Conservation (phyloP, 2,113 vertebrate genomes). For the Triplophysa dalaica region DNA sequence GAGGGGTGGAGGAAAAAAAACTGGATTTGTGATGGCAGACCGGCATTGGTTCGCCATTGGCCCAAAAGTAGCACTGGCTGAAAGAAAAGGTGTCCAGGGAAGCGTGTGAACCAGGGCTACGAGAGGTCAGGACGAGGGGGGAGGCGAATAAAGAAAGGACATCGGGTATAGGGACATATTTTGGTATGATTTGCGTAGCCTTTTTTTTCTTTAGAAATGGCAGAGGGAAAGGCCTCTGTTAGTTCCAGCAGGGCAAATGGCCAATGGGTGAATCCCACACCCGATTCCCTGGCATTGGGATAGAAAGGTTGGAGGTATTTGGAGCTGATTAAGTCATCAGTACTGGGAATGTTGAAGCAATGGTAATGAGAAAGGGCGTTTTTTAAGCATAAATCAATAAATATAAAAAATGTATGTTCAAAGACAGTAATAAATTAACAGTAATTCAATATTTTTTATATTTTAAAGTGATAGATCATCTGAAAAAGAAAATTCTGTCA, state of each 20-base stretch:
- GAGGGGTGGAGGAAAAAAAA: slow-evolving; percentile 5
- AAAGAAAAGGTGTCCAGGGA: slow-evolving; percentile 84
- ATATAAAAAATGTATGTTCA: too few species aligned
- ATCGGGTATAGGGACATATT: neutral
- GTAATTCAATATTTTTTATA: too few species aligned
- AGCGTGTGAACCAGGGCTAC: slow-evolving; percentile 76
- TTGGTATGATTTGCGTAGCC: slow-evolving; percentile 47
- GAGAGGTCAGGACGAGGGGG: slow-evolving; percentile 31
- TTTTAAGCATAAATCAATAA: too few species aligned
- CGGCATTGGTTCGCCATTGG: slow-evolving; percentile 77
- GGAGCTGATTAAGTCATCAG: slow-evolving; percentile 57
- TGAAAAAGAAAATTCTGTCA: too few species aligned
- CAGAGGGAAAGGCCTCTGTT: slow-evolving; percentile 23
- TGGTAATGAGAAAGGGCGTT: neutral
- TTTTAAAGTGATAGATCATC: too few species aligned
- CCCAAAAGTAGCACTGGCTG: slow-evolving; percentile 65
- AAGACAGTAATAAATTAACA: too few species aligned
- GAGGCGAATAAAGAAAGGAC: slow-evolving; percentile 1
- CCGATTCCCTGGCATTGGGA: neutral
- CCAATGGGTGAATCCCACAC: slow-evolving; percentile 5
- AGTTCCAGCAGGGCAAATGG: slow-evolving; percentile 21
- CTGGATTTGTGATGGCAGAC: slow-evolving; percentile 78
- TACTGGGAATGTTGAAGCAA: slow-evolving; percentile 20
- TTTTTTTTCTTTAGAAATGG: neutral
- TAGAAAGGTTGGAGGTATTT: slow-evolving; percentile 29